Percentiles rank a stretch among this genome's conserved stretches.
Evolutionary conservation across 2,797 vertebrate genomes (phyloP).

Genomic region (Syngnathus rostellatus): DNA sequence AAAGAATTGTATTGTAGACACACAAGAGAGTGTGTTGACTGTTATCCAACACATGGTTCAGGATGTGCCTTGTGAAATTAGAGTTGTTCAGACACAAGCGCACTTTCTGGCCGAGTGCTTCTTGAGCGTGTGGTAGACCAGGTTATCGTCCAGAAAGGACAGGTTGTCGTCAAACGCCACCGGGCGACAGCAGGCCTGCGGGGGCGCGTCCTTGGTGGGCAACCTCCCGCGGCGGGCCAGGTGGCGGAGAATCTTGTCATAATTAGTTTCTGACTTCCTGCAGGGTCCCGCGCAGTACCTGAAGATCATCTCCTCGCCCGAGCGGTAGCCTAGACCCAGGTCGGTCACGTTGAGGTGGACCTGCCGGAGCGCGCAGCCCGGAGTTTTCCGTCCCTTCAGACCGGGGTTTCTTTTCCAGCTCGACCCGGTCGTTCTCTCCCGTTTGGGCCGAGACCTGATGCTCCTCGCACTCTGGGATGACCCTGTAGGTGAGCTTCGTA

Average conservation of each 20-base stretch:
- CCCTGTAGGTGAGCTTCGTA: slow-evolving; percentile 74
- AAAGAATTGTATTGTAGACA: not conserved
- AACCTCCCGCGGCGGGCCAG: slow-evolving; percentile 76
- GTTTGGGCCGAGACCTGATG: slow-evolving; percentile 32
- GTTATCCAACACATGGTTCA: not conserved
- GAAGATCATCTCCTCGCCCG: slow-evolving; percentile 90
- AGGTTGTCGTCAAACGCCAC: slow-evolving; percentile 86
- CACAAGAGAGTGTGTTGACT: not conserved
- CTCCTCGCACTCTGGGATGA: slow-evolving; percentile 14
- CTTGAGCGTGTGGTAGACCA: slow-evolving; percentile 86
- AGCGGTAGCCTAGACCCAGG: slow-evolving; percentile 86
- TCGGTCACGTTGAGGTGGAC: slow-evolving; percentile 90
- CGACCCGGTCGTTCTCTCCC: slow-evolving; percentile 59
- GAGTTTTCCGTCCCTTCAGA: slow-evolving; percentile 25
- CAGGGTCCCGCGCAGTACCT: slow-evolving; percentile 91
- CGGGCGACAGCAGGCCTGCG: slow-evolving; percentile 77
- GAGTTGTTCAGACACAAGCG: slow-evolving; percentile 71
- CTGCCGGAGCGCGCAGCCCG: slow-evolving; percentile 80
- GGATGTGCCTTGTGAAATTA: not conserved
- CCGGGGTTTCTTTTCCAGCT: slow-evolving; percentile 32
- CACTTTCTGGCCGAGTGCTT: slow-evolving; percentile 92
- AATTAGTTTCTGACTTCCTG: slow-evolving; percentile 82
- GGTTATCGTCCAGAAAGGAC: slow-evolving; percentile 87
- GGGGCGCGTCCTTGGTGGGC: slow-evolving; percentile 69
- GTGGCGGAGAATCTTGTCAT: slow-evolving; percentile 89